Percentiles rank a stretch among this genome's conserved stretches.
These are phyloP conservation scores for Cerastoderma edule DNA, from an alignment of 2,888 invertebrate genomes.

Conservation along the genomic window DNA sequence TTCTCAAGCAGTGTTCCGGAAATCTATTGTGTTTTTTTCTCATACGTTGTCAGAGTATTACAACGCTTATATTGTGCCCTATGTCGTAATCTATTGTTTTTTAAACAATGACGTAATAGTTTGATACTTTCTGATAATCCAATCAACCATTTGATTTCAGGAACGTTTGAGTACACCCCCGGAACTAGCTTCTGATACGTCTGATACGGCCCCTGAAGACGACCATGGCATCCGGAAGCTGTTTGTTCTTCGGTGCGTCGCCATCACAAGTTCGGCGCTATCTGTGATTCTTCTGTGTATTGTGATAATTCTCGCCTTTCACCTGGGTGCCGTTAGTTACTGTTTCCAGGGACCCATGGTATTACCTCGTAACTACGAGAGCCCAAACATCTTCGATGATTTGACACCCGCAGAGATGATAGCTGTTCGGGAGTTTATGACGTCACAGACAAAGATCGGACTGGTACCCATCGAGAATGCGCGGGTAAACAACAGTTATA, in stretches of 20 bases:
- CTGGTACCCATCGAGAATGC: slow-evolving; percentile 65
- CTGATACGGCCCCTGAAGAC: background rate
- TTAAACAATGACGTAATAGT: background rate
- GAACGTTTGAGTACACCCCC: background rate
- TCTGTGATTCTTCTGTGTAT: slow-evolving; percentile 58
- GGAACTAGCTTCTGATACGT: background rate
- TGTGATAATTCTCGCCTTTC: slow-evolving; percentile 55
- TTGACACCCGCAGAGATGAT: slow-evolving; percentile 70
- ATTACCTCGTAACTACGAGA: slow-evolving; percentile 61
- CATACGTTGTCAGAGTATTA: background rate
- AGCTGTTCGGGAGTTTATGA: slow-evolving; percentile 70
- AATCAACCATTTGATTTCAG: background rate
- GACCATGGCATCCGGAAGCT: slow-evolving; percentile 17
- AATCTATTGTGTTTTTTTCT: background rate
- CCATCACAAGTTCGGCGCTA: slow-evolving; percentile 43
- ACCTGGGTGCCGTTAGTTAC: slow-evolving; percentile 57
- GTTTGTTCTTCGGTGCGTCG: slow-evolving; percentile 31
- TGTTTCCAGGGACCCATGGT: slow-evolving; percentile 61
- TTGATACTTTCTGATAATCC: background rate
- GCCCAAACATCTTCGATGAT: slow-evolving; percentile 73
- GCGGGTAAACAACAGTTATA: slow-evolving; percentile 70
- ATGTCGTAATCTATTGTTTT: too few species aligned
- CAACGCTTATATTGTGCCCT: too few species aligned
- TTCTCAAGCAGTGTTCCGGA: too few species aligned
- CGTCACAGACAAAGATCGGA: slow-evolving; percentile 58